Evolutionary conservation across 2,797 vertebrate genomes (phyloP).

Genomic region (Coranthus polyacanthus): DNA sequence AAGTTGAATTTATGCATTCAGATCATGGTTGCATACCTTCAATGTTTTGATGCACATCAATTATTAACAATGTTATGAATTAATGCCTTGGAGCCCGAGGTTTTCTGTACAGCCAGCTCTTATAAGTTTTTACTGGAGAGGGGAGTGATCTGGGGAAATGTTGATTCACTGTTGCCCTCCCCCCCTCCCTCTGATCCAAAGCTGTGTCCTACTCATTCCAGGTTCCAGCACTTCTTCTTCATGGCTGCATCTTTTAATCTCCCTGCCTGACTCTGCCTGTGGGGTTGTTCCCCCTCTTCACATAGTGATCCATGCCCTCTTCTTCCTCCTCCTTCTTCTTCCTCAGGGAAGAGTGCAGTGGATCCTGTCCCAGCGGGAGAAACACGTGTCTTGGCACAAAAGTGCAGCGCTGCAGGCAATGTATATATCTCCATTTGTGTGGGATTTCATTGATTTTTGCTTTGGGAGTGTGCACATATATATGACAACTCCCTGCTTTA

Average conservation of each 20-base stretch:
- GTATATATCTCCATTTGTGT: constrained; percentile 79
- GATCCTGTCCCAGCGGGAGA: constrained; percentile 67
- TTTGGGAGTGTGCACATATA: constrained; percentile 36
- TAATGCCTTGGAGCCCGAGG: constrained; percentile 51
- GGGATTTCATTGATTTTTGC: constrained; percentile 79
- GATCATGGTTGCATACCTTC: constrained; percentile 67
- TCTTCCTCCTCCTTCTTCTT: constrained; percentile 48
- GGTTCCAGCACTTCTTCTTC: constrained; percentile 50
- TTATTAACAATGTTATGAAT: constrained; percentile 77
- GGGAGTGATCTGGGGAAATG: constrained; percentile 33
- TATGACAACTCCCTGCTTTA: constrained; percentile 55
- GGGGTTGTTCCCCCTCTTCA: constrained; percentile 54
- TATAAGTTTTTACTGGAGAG: constrained; percentile 33
- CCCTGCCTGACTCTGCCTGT: constrained; percentile 45
- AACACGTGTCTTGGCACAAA: constrained; percentile 73
- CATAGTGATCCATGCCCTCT: constrained; percentile 52
- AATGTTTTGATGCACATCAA: constrained; percentile 79
- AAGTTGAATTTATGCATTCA: constrained; percentile 67
- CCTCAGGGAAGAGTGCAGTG: constrained; percentile 60
- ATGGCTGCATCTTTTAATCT: constrained; percentile 59
- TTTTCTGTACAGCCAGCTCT: constrained; percentile 38
- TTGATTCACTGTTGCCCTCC: constrained; percentile 53
- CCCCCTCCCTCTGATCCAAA: constrained; percentile 52
- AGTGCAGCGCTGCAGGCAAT: constrained; percentile 78
- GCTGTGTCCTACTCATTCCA: constrained; percentile 44